Evolutionary conservation across 2,797 vertebrate species (phyloP), one percentile per base, ranked within the genome.

Genomic region (Etheostoma nigrum): DNA sequence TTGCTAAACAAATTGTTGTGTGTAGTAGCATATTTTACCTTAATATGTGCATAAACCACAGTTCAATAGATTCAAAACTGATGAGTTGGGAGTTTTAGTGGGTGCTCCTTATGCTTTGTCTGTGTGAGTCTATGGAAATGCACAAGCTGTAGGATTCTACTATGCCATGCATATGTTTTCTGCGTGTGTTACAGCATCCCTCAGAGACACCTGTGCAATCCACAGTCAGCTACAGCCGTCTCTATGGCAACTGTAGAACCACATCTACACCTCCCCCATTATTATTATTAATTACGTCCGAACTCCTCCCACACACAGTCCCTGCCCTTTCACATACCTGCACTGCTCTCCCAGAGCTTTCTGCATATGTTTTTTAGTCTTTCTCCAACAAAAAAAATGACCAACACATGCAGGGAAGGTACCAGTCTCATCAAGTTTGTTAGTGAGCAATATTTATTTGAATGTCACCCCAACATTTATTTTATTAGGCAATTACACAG

Each of bases 181-280:
- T 2, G 19, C 1, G 10, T 62, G 49, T 63, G 72, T 76, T 59
- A 23, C 71, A 3, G 2, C 79, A 69, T 89, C 51, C 76, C 59
- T 69, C 67, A 40, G 59, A 18, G 65, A 51, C 36, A 11, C 36
- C 36, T 3, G 10, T 40, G 36, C 36, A 11, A 72, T 79, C 51
- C 23, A 25, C 64, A 81, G 60, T 66, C 72, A 80, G 69, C 76
- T 78, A 87, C 86, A 91, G 84, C 88, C 79, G 90, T 93, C 83
- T 88, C 91, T 88, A 91, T 91, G 86, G 90, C 75, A 94, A 92
- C 90, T 48, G 70, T 60, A 47, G 64, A 82, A 58, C 72, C 78
- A 57, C 63, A 70, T 75, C 71, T 69, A 62, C 72, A 76, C 74
- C 21, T 36, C 5, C 58, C 10, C 0, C 72, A 86, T 86, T 71